Base-by-base conservation (phyloP, 2,797 vertebrate genomes). In the Cottoperca gobio region DNA sequence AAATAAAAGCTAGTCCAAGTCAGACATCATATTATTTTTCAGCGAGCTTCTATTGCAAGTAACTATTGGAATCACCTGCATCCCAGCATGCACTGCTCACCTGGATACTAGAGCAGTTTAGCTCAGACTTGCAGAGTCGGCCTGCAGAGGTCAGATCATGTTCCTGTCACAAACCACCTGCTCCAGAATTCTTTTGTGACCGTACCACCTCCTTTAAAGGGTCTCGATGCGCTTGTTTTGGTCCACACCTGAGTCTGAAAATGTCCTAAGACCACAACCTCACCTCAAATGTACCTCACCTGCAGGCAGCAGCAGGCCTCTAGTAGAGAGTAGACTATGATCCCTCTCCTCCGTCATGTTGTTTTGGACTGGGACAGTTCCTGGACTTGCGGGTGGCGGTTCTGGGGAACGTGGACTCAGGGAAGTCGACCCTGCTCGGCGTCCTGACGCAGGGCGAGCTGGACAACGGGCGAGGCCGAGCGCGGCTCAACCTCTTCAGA, bases 361-460 rank as follows among this genome's bases (percentile, higher is more conserved):
- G 11, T 13, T 73, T 9, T 9, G 33, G 45, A 28, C 14, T 8
- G 28, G 46, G 24, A n/a, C 89, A 99, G 97, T 99, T 99, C 82
- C 89, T 99, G 89, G 98, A 99, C 88, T 95, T 99, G 73, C 96
- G 97, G 11, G 98, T 99, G 80, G 97, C 97, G 0, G 97, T 99
- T 40, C 91, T 99, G 75, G 98, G 98, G n/a, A 99, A 99, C 0
- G 98, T 99, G 88, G 98, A 99, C 91, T 97, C 97, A 0, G 98
- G 98, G 48, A 99, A 99, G 91, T 98, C 97, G 2, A 99, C 97
- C 4, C 93, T 99, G 42, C 91, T 99, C 74, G 98, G 98, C 2
- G 98, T 99, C 63, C 92, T 99, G 89, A 99, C 98, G 0, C 98
- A 99, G 90, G 98, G 98, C 14, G 98, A 99, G 87, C 93, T 99